Conservation (phyloP, 2,113 vertebrate genomes). For the Dolichallabes microphthalmus region DNA sequence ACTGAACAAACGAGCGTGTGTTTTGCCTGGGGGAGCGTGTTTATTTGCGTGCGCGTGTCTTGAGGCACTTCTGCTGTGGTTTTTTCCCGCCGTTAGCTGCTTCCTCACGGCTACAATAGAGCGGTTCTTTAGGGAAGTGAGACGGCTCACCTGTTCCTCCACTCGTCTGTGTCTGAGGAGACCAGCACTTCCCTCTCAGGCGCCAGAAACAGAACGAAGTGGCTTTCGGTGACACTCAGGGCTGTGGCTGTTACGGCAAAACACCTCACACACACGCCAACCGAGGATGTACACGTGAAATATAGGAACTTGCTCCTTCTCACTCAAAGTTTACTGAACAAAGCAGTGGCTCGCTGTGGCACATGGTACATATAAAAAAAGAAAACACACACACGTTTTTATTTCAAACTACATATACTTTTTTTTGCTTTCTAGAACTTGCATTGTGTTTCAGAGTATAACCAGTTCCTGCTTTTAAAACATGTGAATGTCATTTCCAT, state of each 20-base stretch:
- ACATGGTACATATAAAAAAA: too few relatives aligned
- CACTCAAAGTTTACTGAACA: constrained; percentile 5
- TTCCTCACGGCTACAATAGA: constrained; percentile 44
- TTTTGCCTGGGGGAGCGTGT: constrained; percentile 5
- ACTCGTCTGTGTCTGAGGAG: constrained; percentile 42
- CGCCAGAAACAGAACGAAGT: constrained; percentile 43
- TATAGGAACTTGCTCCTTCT: constrained; percentile 34
- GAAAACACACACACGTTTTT: neutral
- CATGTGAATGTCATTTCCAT: neutral
- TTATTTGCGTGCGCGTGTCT: constrained; percentile 28
- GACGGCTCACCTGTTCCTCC: constrained; percentile 39
- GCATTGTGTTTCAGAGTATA: too few relatives aligned
- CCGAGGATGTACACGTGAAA: neutral
- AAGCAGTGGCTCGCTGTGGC: neutral
- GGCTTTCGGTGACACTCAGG: constrained; percentile 69
- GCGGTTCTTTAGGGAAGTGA: constrained; percentile 41
- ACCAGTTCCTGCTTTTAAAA: neutral
- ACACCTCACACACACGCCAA: neutral
- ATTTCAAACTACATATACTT: neutral
- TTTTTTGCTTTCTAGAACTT: neutral
- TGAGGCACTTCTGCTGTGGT: constrained; percentile 38
- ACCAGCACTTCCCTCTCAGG: constrained; percentile 32
- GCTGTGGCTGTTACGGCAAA: constrained; percentile 56
- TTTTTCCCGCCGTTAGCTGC: constrained; percentile 12
- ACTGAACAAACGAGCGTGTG: neutral